Base-by-base conservation (phyloP, 2,113 vertebrate genomes). In the Lycaon pictus region DNA sequence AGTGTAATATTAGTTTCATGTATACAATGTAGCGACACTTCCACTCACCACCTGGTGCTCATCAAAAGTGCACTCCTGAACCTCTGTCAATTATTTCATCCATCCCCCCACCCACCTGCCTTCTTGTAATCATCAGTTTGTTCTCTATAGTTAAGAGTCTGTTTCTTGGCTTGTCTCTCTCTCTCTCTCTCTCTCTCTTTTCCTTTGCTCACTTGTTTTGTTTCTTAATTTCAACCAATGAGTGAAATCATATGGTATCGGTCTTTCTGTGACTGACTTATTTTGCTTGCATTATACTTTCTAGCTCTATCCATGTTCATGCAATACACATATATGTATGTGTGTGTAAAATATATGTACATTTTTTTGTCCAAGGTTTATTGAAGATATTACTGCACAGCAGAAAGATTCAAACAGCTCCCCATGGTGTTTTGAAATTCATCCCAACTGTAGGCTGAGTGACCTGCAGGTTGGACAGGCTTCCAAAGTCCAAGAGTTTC, bases 261-360 rank as follows among this genome's bases (percentile, higher is more conserved):
- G 71, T 74, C 20, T 74, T 43, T 25, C 35, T 43, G 11, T 74
- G 37, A 35, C 35, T 13, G 35, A 25, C 37, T 74, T 12, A 74
- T 3, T 74, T 74, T 5, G 1, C 22, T 43, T 74, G 11, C 11
- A 12, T 71, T 12, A 6, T 43, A 74, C 37, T 43, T 11, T 48
- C 22, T 74, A 74, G 37, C 37, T 74, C 22, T 22, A 25, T 23
- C 37, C 37, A 48, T 74, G 71, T 74, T 22, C 71, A 43, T 25
- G 22, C 35, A 48, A 43, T 25, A 69, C 32, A 19, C 29, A n/a
- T 7, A 1, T 0, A 1, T 29, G 3, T 15, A n/a, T 15, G n/a
- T 7, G 16, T 43, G 43, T 7, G 6, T 7, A 43, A 43, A 7
- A 43, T 43, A 43, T 43, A 43, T 43, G 43, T 43, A 43, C 5